phyloP scores from a whole-genome alignment of 2,797 vertebrate genomes.

The Phoxinus dragarum region DNA sequence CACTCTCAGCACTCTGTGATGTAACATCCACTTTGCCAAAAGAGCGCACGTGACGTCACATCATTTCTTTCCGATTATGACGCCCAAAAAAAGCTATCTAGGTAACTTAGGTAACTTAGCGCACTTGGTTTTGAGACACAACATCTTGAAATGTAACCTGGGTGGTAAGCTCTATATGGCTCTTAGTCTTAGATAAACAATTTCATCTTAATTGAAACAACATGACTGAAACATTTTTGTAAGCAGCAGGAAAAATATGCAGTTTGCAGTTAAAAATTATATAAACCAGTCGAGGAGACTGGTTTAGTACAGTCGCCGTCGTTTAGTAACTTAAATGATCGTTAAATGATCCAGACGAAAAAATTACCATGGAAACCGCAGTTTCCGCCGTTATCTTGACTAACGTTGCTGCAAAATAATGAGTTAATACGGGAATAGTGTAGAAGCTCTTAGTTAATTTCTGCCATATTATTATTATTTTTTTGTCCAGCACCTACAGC shows the following conservation, averaged over 20 bases:
- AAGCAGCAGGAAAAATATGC: conserved; percentile 9
- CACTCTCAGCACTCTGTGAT: conserved; percentile 25
- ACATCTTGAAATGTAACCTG: neutral
- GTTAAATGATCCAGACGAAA: neutral
- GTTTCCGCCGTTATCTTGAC: neutral
- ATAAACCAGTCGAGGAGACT: neutral
- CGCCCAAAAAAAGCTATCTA: conserved; percentile 6
- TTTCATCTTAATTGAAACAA: conserved; percentile 29
- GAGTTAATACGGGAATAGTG: neutral
- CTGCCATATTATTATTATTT: neutral
- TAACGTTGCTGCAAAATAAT: neutral
- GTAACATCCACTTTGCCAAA: conserved; percentile 30
- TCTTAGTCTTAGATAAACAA: conserved; percentile 39
- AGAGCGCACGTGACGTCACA: conserved; percentile 19
- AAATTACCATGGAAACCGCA: conserved; percentile 35
- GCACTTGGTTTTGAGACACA: conserved; percentile 7
- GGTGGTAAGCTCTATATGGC: conserved; percentile 7
- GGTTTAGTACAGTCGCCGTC: neutral
- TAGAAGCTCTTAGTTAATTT: neutral
- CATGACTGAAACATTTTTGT: conserved; percentile 7
- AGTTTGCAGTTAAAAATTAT: conserved; percentile 1
- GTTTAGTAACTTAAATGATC: neutral
- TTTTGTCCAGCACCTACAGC: neutral
- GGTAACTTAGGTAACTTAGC: neutral
- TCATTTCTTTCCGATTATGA: neutral